Conservation (phyloP, 2,888 invertebrate genomes). For the Drosophila subquinaria region DNA sequence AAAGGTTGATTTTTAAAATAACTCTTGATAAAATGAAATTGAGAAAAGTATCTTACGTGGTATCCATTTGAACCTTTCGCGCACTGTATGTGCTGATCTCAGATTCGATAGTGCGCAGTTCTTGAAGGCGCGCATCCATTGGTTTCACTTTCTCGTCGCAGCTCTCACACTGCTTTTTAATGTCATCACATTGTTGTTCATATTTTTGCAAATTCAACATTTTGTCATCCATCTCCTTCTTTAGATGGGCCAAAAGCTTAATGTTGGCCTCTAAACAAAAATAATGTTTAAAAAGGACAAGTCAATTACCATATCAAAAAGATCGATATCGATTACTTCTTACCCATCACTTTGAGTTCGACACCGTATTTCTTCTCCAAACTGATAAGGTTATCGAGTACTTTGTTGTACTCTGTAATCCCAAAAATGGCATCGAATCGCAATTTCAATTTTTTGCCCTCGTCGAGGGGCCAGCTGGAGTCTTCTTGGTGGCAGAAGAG, state of each 20-base stretch:
- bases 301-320: background rate
- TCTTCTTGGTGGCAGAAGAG: slow-evolving; percentile 99
- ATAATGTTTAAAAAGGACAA: background rate
- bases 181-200: slow-evolving; percentile 88
- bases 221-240: slow-evolving; percentile 88
- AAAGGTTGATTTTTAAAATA: background rate
- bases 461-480: slow-evolving; percentile 97
- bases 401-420: slow-evolving; percentile 95
- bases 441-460: slow-evolving; percentile 96
- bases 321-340: slow-evolving; percentile 35
- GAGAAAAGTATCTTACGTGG: slow-evolving; percentile 84
- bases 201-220: slow-evolving; percentile 87
- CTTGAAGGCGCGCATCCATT: slow-evolving; percentile 86
- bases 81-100: slow-evolving; percentile 87
- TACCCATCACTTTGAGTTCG: slow-evolving; percentile 87
- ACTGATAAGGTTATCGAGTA: slow-evolving; percentile 91
- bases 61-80: slow-evolving; percentile 87
- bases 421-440: slow-evolving; percentile 99
- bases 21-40: no score
- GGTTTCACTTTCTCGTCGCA: slow-evolving; percentile 87
- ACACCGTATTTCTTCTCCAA: slow-evolving; percentile 88
- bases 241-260: slow-evolving; percentile 87
- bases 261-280: slow-evolving; percentile 86
- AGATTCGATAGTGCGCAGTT: slow-evolving; percentile 87
- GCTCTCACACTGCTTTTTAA: slow-evolving; percentile 87